A percentile compares a stretch with the other conserved stretches of the same genome.
Conservation (phyloP, 2,113 vertebrate genomes). For the Sylvia atricapilla region DNA sequence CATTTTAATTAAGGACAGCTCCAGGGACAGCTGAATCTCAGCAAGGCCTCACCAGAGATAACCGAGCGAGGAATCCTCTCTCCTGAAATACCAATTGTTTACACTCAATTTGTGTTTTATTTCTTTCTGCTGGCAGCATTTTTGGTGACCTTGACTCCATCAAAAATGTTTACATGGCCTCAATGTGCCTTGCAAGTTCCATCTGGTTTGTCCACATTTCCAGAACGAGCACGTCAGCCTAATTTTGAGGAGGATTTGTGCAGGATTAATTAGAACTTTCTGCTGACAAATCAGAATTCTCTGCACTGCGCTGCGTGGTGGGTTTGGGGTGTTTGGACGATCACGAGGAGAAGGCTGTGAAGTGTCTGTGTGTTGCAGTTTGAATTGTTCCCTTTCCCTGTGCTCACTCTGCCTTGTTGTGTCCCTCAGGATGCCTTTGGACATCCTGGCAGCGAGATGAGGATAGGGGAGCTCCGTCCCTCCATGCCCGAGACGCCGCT, state of each 20-base stretch:
- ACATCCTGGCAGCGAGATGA: constrained; percentile 94
- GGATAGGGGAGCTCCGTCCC: constrained; percentile 96
- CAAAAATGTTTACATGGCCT: background rate
- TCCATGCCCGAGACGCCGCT: constrained; percentile 94
- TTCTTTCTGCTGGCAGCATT: background rate
- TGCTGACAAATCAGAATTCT: background rate
- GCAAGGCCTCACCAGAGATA: background rate
- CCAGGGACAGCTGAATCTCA: background rate
- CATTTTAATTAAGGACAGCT: background rate
- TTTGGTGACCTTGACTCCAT: background rate
- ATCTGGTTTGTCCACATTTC: background rate
- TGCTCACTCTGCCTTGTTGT: constrained; percentile 37
- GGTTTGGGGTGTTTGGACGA: background rate
- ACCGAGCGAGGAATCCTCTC: background rate
- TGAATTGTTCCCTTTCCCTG: background rate
- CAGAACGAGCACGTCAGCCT: background rate
- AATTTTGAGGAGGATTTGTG: background rate
- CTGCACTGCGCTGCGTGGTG: background rate
- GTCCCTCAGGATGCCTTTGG: constrained; percentile 90
- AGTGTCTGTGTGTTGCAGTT: background rate
- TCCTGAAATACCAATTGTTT: background rate
- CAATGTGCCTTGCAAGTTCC: background rate
- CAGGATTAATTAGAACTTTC: background rate
- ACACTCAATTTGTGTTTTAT: background rate
- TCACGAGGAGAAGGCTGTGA: background rate